Percentiles rank a stretch among this genome's conserved stretches.
Evolutionary conservation across 2,113 vertebrate genomes (phyloP).

Genomic region (Triplophysa siluroides): DNA sequence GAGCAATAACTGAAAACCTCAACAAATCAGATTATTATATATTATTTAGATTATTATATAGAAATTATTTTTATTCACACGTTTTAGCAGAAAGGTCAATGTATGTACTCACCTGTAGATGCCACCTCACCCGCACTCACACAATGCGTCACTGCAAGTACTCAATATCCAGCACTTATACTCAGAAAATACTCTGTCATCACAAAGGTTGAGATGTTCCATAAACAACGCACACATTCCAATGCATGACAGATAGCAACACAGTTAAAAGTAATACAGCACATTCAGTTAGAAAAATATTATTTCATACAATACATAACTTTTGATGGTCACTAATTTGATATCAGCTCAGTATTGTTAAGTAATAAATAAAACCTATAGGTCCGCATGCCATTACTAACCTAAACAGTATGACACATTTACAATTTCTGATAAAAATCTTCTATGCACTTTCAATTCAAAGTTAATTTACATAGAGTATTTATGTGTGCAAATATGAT

Average conservation of each 20-base stretch:
- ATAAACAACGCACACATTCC: neutral
- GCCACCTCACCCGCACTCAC: conserved; percentile 21
- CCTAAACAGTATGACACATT: too few species aligned
- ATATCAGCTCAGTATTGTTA: too few species aligned
- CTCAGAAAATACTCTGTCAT: conserved; percentile 34
- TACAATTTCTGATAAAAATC: too few species aligned
- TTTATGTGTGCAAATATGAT: too few species aligned
- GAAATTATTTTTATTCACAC: neutral
- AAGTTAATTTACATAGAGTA: too few species aligned
- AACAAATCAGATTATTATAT: neutral
- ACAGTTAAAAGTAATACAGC: neutral
- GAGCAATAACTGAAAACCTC: neutral
- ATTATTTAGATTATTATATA: neutral
- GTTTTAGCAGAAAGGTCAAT: neutral
- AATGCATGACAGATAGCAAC: neutral
- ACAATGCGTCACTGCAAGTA: conserved; percentile 19
- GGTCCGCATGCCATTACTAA: too few species aligned
- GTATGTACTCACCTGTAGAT: conserved; percentile 50
- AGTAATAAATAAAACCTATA: too few species aligned
- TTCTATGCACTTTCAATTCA: too few species aligned
- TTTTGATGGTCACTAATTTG: too few species aligned
- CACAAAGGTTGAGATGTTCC: conserved; percentile 30
- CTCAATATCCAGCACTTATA: conserved; percentile 49
- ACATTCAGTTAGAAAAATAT: neutral
- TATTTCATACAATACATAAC: neutral